These are phyloP conservation scores for Zalophus californianus DNA, from an alignment of 2,797 vertebrate genomes.

Conservation along the genomic window DNA sequence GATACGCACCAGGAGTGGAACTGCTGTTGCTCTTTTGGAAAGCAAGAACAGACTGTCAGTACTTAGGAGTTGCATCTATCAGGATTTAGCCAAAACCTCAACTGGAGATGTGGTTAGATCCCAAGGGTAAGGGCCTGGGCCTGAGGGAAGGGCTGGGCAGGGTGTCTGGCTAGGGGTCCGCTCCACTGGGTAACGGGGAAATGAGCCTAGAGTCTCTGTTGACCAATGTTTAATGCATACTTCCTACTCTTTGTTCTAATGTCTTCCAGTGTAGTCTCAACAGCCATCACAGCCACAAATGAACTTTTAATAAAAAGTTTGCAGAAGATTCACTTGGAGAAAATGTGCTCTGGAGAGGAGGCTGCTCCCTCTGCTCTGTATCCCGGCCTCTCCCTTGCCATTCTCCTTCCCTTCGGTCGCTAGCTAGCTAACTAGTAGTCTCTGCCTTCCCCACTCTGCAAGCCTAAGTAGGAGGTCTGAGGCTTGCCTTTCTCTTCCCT, in stretches of 20 bases:
- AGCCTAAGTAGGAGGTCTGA: not conserved
- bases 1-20: not conserved
- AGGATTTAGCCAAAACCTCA: not conserved
- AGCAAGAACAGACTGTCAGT: not conserved
- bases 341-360: not conserved
- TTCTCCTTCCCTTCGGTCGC: not conserved
- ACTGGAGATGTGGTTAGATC: not conserved
- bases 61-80: not conserved
- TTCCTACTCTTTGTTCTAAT: not conserved
- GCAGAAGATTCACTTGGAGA: not conserved
- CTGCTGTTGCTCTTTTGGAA: not conserved
- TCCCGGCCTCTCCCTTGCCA: accelerated
- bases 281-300: not conserved
- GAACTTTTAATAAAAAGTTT: not conserved
- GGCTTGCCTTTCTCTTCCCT: not conserved
- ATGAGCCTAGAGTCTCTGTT: not conserved
- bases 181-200: not conserved
- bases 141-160: not conserved
- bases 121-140: not conserved
- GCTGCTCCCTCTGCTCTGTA: not conserved
- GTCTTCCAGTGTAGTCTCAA: not conserved
- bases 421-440: not conserved
- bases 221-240: not conserved
- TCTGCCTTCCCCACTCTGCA: not conserved
- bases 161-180: not conserved